These are phyloP conservation scores for Melanerpes formicivorus DNA, from an alignment of 2,113 vertebrate species.

Conservation along the genomic window DNA sequence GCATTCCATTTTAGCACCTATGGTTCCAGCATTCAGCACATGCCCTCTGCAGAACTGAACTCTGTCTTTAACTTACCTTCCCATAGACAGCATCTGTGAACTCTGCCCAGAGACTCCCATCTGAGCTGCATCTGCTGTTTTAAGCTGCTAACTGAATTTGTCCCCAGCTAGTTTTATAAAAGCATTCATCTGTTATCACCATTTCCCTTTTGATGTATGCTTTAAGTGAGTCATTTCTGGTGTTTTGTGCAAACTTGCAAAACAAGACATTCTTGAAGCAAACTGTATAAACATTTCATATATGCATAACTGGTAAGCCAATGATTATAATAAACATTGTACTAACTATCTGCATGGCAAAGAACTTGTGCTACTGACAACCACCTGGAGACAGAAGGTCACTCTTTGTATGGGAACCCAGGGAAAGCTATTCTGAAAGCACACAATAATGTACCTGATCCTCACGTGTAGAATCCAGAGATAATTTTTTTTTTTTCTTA, in stretches of 20 bases:
- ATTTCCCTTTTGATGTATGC: constrained; percentile 5
- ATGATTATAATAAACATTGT: neutral
- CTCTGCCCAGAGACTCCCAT: neutral
- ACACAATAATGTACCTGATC: neutral
- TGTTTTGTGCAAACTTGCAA: constrained; percentile 3
- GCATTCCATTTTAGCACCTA: neutral
- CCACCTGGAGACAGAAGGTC: neutral
- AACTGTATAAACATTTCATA: constrained; percentile 29
- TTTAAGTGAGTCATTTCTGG: constrained; percentile 5
- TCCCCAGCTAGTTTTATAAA: neutral
- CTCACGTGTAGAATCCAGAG: neutral
- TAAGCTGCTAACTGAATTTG: neutral
- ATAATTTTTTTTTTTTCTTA: neutral
- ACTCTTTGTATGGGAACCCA: neutral
- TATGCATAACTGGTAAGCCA: neutral
- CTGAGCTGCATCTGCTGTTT: neutral
- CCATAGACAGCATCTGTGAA: neutral
- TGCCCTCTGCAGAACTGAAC: neutral
- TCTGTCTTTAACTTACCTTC: neutral
- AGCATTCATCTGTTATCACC: constrained; percentile 34
- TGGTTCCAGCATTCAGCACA: neutral
- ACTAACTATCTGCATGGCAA: neutral
- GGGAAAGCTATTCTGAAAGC: neutral
- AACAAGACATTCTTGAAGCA: constrained; percentile 37
- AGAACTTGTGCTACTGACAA: neutral